Evolutionary conservation across 2,113 vertebrate genomes (phyloP).

Genomic region (Gobius niger): DNA sequence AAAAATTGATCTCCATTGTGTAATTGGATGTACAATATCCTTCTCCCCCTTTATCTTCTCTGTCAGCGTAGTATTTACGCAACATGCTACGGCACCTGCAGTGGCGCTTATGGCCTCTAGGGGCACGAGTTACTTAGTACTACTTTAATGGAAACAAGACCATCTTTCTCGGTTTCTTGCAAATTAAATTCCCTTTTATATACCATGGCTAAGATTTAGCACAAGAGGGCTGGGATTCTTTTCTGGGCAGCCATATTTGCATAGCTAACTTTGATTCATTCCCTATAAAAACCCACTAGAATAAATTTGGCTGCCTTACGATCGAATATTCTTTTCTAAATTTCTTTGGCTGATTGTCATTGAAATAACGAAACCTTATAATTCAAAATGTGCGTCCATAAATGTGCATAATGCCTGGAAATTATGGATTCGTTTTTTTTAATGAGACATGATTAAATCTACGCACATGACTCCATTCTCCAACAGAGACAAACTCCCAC

Average conservation of each 20-base stretch:
- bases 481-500: conserved; percentile 21
- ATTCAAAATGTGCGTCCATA: conserved; percentile 1
- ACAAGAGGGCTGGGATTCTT: too few relatives aligned
- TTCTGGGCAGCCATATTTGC: background rate
- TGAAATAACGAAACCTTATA: conserved; percentile 10
- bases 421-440: background rate
- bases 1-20: too few relatives aligned
- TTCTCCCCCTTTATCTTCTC: too few relatives aligned
- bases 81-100: too few relatives aligned
- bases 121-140: too few relatives aligned
- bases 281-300: background rate
- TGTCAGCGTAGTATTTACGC: too few relatives aligned
- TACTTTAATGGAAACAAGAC: too few relatives aligned
- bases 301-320: background rate
- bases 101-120: too few relatives aligned
- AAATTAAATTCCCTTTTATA: too few relatives aligned
- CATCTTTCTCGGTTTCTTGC: too few relatives aligned
- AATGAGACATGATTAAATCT: background rate
- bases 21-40: too few relatives aligned
- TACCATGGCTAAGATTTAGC: too few relatives aligned
- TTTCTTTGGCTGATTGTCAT: background rate
- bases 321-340: background rate
- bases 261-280: background rate
- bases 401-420: background rate
- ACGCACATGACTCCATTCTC: conserved; percentile 7